Conservation (phyloP, 2,113 vertebrate genomes). For the Haemorhous mexicanus region DNA sequence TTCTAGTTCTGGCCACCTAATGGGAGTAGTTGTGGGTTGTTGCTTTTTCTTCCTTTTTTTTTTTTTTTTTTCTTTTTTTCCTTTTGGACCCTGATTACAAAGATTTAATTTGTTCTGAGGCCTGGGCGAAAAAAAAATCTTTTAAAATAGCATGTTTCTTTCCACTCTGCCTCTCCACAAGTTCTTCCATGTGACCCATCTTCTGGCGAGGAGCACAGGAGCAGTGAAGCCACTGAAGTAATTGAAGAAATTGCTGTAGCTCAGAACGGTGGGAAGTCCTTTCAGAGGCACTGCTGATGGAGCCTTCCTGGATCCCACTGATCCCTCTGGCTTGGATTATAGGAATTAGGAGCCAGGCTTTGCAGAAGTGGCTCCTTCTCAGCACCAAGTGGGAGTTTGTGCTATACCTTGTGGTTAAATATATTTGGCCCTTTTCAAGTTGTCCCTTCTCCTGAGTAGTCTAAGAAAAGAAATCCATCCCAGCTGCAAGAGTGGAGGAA, state of each 20-base stretch:
- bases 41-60: neutral
- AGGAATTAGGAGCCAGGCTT: conserved; percentile 31
- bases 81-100: conserved; percentile 30
- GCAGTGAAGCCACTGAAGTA: conserved; percentile 49
- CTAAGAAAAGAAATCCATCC: neutral
- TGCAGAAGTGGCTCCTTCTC: conserved; percentile 39
- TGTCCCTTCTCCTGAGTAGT: neutral
- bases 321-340: conserved; percentile 30
- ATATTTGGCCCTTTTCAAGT: neutral
- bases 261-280: conserved; percentile 19
- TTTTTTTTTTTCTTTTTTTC: neutral
- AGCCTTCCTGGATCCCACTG: conserved; percentile 6
- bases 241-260: conserved; percentile 39
- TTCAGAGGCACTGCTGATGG: conserved; percentile 8
- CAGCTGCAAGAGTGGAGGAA: neutral
- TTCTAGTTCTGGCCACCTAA: conserved; percentile 36
- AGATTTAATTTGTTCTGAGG: conserved; percentile 51
- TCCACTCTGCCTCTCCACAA: conserved; percentile 54
- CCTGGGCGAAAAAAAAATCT: neutral
- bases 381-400: conserved; percentile 35
- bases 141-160: conserved; percentile 51
- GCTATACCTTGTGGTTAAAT: conserved; percentile 1
- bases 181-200: conserved; percentile 60
- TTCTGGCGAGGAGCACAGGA: conserved; percentile 8
- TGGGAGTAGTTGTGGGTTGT: conserved; percentile 15